Conservation (phyloP, 2,113 vertebrate species). For the Thermophis baileyi region DNA sequence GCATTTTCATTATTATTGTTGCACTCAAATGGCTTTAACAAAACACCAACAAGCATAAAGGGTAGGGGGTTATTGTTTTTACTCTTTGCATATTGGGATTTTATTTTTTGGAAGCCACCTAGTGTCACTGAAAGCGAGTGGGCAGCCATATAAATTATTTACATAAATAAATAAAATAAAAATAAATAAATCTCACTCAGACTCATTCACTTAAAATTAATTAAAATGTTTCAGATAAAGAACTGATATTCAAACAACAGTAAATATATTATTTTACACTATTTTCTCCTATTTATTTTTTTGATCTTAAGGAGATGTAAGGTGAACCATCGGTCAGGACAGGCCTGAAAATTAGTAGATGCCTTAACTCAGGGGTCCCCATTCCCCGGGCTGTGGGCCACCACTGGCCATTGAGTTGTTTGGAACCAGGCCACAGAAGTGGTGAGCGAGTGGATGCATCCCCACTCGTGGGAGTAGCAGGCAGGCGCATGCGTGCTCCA, state of each 20-base stretch:
- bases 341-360: background rate
- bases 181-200: background rate
- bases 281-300: background rate
- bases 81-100: background rate
- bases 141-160: background rate
- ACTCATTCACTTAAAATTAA: background rate
- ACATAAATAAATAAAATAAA: background rate
- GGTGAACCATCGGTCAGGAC: background rate
- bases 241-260: background rate
- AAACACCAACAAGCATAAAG: background rate
- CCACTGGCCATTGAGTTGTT: background rate
- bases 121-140: background rate
- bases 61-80: background rate
- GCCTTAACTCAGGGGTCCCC: background rate
- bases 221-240: background rate
- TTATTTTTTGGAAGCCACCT: background rate
- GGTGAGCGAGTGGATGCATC: background rate
- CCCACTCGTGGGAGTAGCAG: background rate
- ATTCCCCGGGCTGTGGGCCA: background rate
- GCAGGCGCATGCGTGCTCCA: background rate
- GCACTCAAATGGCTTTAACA: background rate
- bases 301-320: background rate
- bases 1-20: background rate
- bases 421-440: background rate
- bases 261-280: background rate